Evolutionary conservation across 2,797 vertebrate genomes (phyloP), one percentile per base, ranked within the genome.

Genomic region (Pitangus sulphuratus): DNA sequence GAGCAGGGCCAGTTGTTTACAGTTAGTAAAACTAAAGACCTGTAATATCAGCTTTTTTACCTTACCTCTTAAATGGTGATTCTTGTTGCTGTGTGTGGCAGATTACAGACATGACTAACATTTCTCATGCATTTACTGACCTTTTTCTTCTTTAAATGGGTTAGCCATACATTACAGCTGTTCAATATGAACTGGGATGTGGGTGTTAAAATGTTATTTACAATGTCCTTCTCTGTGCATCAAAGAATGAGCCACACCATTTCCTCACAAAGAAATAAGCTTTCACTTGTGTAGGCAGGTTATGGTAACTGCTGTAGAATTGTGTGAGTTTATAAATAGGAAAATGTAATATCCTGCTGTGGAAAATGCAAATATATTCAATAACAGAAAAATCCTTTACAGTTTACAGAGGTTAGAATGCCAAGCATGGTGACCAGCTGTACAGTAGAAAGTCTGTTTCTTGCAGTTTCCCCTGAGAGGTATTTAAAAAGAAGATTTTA

Each of bases 321-420:
- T 95, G 56, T 57, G 93, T 84, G 24, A 57, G 28, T 85, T 96
- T 90, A 76, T 84, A 97, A 95, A 85, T 83, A 96, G 77, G 62
- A 96, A 96, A 97, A 89, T 94, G 35, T 20, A 84, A 57, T 97
- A 92, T 90, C 77, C 93, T 57, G 87, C 69, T 90, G 94, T 94
- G 91, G 69, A 95, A 97, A 97, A 97, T 87, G 75, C 79, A 95
- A 95, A 90, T 42, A n/a, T 18, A 85, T 95, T 96, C 69, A 95
- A 45, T n/a, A 90, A 45, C 45, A 95, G 48, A 95, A 90, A 19
- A 81, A 66, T 84, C 62, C 58, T 92, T 94, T 95, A 54, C 51
- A 76, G 53, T 91, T 96, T 95, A 93, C 60, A 90, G 65, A 92
- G 84, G 44, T 95, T 90, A 93, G 51, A 81, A 96, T 89, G 26